Evolutionary conservation across 2,797 vertebrate genomes (phyloP).

Genomic region (Cyclopterus lumpus): DNA sequence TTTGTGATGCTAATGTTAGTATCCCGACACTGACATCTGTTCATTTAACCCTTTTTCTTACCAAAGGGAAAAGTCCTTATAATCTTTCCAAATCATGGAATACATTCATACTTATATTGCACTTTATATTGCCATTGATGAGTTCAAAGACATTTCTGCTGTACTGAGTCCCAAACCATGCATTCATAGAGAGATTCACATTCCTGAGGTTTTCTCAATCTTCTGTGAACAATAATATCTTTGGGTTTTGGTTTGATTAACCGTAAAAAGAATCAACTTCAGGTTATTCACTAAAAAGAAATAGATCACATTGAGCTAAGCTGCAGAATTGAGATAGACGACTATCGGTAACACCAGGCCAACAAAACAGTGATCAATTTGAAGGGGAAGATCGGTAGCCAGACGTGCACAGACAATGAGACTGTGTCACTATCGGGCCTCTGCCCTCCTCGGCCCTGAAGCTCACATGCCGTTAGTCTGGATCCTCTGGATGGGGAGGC

Average conservation of each 20-base stretch:
- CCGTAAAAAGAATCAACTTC: background rate
- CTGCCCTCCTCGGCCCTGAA: constrained; percentile 1
- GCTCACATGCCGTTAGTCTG: constrained; percentile 55
- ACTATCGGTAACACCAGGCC: constrained; percentile 20
- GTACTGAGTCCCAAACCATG: background rate
- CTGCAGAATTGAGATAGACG: background rate
- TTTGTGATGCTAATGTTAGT: background rate
- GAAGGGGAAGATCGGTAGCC: constrained; percentile 11
- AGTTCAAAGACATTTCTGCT: background rate
- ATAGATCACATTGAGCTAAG: background rate
- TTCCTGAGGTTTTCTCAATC: background rate
- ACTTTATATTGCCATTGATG: background rate
- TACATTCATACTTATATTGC: background rate
- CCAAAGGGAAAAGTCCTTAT: background rate
- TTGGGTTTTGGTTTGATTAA: background rate
- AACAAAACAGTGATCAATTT: constrained; percentile 16
- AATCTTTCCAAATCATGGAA: background rate
- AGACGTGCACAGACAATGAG: background rate
- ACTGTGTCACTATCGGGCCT: constrained; percentile 24
- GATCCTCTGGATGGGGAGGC: constrained; percentile 29
- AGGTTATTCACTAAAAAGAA: background rate
- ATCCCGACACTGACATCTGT: background rate
- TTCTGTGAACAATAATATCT: background rate
- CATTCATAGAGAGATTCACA: background rate
- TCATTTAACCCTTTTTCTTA: constrained; percentile 3